phyloP scores from a whole-genome alignment of 2,113 vertebrate genomes.

The Callorhinus ursinus region DNA sequence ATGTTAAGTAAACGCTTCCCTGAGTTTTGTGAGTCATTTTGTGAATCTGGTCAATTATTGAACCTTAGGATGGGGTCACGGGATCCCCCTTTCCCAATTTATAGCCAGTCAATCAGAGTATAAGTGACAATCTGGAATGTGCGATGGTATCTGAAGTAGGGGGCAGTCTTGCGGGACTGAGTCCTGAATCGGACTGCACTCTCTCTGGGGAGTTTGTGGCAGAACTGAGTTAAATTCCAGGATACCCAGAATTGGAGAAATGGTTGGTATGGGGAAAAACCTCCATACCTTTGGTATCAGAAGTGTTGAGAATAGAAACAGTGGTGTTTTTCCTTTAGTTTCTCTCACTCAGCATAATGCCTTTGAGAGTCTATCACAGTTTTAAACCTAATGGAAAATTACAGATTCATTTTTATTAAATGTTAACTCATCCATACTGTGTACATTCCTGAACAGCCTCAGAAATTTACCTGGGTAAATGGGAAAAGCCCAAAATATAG shows the following conservation, averaged over 20 bases:
- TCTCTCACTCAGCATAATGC: not conserved
- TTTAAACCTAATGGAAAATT: not conserved
- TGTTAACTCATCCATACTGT: not conserved
- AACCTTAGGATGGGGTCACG: not conserved
- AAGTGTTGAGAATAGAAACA: not conserved
- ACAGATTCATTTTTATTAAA: not conserved
- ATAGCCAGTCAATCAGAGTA: not conserved
- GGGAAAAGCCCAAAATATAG: not conserved
- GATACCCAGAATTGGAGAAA: not conserved
- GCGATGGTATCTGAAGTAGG: not conserved
- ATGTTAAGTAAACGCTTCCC: not conserved
- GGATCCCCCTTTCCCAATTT: not conserved
- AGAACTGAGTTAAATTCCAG: not conserved
- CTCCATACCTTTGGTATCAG: not conserved
- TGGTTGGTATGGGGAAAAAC: not conserved
- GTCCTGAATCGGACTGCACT: not conserved
- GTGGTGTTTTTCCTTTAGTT: not conserved
- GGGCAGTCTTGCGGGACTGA: not conserved
- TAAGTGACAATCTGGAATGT: not conserved
- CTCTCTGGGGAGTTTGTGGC: not conserved
- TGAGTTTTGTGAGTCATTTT: not conserved
- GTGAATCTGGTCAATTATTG: not conserved
- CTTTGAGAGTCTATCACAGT: not conserved
- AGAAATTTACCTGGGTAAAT: not conserved
- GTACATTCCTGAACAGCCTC: not conserved